Percentiles rank a stretch among this genome's conserved stretches.
These are phyloP conservation scores for Ectemnius lituratus DNA, from an alignment of 2,888 invertebrate species.

Conservation along the genomic window DNA sequence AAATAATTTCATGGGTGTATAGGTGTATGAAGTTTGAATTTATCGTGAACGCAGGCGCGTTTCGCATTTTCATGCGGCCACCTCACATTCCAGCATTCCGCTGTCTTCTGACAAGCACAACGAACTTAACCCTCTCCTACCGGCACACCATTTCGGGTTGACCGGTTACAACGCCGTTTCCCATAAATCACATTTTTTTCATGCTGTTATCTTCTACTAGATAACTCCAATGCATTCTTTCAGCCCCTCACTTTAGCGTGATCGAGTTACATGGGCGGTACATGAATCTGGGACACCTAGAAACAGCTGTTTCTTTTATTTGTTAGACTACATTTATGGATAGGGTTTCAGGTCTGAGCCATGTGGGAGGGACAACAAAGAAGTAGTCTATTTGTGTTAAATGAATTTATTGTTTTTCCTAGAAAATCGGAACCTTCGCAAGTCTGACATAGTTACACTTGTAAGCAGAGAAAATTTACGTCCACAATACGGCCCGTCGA, in stretches of 20 bases:
- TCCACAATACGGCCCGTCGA: not conserved
- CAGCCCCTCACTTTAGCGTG: too few relatives aligned
- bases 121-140: not conserved
- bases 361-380: not conserved
- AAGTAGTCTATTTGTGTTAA: not conserved
- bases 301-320: too few relatives aligned
- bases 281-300: too few relatives aligned
- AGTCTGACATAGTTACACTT: conserved; percentile 13
- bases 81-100: conserved; percentile 41
- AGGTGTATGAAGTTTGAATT: not conserved
- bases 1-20: too few relatives aligned
- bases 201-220: too few relatives aligned
- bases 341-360: too few relatives aligned
- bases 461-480: conserved; percentile 14
- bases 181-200: not conserved
- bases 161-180: not conserved
- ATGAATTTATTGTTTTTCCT: conserved; percentile 7
- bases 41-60: conserved; percentile 19
- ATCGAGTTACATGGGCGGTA: too few relatives aligned
- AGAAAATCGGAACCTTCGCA: conserved; percentile 15
- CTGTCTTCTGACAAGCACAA: conserved; percentile 3
- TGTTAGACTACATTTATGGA: too few relatives aligned
- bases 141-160: not conserved
- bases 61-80: conserved; percentile 44
- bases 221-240: too few relatives aligned